Conservation (phyloP, 2,797 vertebrate species). For the Cossypha caffra region DNA sequence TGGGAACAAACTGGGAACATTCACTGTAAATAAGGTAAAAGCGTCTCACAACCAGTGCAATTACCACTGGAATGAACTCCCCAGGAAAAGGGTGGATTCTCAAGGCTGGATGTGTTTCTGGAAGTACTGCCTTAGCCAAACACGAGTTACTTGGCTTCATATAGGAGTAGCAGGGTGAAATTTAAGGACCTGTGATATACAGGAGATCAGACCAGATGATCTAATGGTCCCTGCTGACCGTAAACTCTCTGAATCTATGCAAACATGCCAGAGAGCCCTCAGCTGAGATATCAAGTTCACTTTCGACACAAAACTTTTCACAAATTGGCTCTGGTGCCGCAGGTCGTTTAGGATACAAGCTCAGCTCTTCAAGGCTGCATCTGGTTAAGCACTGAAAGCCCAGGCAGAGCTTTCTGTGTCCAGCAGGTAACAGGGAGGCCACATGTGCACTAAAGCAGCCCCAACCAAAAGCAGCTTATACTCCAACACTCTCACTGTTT, state of each 20-base stretch:
- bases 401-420: not conserved
- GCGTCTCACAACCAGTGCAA: not conserved
- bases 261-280: slow-evolving; percentile 58
- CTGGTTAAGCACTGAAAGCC: slow-evolving; percentile 27
- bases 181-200: slow-evolving; percentile 67
- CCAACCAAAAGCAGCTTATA: not conserved
- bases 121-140: slow-evolving; percentile 54
- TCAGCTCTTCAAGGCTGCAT: slow-evolving; percentile 33
- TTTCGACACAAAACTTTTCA: slow-evolving; percentile 54
- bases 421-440: slow-evolving; percentile 12
- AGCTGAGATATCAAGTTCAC: slow-evolving; percentile 68
- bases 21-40: not conserved
- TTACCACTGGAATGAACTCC: slow-evolving; percentile 26
- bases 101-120: slow-evolving; percentile 43
- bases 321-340: slow-evolving; percentile 52
- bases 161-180: slow-evolving; percentile 53
- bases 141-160: slow-evolving; percentile 50
- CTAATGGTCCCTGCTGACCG: slow-evolving; percentile 66
- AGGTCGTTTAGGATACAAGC: slow-evolving; percentile 16
- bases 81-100: slow-evolving; percentile 59
- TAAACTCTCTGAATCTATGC: slow-evolving; percentile 44
- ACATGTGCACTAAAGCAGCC: not conserved
- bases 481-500: not conserved
- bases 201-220: slow-evolving; percentile 66
- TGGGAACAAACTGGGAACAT: not conserved